These are phyloP conservation scores for Arnoldichthys spilopterus DNA, from an alignment of 2,797 vertebrate genomes.

Conservation along the genomic window DNA sequence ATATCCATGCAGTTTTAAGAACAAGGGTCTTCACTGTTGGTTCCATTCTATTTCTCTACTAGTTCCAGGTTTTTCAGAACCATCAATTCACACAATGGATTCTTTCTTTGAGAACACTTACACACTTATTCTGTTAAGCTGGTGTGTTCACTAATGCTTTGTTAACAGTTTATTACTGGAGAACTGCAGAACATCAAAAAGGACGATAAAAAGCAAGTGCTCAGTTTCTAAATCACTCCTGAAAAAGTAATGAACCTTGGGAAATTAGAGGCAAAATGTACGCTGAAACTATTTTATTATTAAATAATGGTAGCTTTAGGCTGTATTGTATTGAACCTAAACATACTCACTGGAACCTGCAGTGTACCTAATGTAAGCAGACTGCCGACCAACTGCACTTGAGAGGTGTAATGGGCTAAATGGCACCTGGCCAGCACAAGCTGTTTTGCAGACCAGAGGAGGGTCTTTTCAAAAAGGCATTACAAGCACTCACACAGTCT, in stretches of 20 bases:
- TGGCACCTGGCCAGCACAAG: conserved; percentile 47
- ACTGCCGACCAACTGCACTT: conserved; percentile 6
- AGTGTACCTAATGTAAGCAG: conserved; percentile 30
- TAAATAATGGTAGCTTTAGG: conserved; percentile 10
- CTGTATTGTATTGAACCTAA: conserved; percentile 14
- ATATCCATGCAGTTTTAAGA: conserved; percentile 41
- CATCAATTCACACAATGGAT: conserved; percentile 1
- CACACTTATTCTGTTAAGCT: conserved; percentile 7
- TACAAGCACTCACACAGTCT: conserved; percentile 16
- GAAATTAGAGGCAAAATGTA: conserved; percentile 4
- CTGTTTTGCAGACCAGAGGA: conserved; percentile 30
- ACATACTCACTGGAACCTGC: conserved; percentile 40
- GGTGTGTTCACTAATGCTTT: conserved; percentile 25
- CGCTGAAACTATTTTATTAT: neutral
- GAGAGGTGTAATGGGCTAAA: conserved; percentile 36
- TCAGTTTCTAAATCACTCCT: conserved; percentile 22
- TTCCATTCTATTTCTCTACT: conserved; percentile 7
- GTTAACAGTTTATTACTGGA: conserved; percentile 30
- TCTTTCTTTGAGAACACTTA: neutral
- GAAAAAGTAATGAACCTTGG: neutral
- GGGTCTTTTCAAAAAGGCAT: conserved; percentile 2
- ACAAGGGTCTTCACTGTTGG: conserved; percentile 19
- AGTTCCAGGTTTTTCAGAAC: neutral
- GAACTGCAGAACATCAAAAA: conserved; percentile 14
- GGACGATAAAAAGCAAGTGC: conserved; percentile 14